Evolutionary conservation across 2,113 vertebrate species (phyloP), one percentile per base, ranked within the genome.

Genomic region (Hippocampus guttulatus): DNA sequence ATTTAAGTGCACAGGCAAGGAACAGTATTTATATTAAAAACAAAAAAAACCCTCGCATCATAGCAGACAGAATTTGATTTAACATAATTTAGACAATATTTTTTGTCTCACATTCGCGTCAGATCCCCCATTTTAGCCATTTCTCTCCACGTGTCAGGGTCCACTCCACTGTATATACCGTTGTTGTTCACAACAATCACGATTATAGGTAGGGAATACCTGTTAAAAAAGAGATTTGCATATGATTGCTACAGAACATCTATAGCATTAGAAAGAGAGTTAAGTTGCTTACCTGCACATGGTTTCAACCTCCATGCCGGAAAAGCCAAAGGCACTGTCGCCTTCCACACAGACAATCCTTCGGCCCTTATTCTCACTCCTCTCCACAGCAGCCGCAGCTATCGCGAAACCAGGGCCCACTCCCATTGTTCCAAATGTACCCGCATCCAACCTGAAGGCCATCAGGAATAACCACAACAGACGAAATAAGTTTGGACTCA

Each of bases 351-450:
- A 98, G 81, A 99, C 61, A 1, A 99, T 90, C 67, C 88, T 87
- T 27, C 89, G 89, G 12, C 85, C 79, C 0, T 87, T 91, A 8
- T 70, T 84, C 76, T 18, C 78, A 45, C 92, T 90, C 81, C 81
- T 93, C 81, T 95, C 91, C 30, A 97, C 76, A 55, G 93, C 1
- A 5, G 96, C 96, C 75, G 97, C 95, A 54, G 96, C 96, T 67
- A 98, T 91, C 47, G 96, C 96, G 88, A 98, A 99, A 52, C 96
- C 96, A 41, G 96, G 92, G 1, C 96, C 97, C 0, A 99, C 95
- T 74, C 97, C 96, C 96, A 99, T 99, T 0, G 96, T 98, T 70
- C 96, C 96, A 74, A 99, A 99, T 3, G 96, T 97, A 20, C 97
- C 97, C 18, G 97, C 97, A 83, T 99, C 97, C 67, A 99, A 91